These are phyloP conservation scores for Staurois parvus DNA, from an alignment of 2,797 vertebrate genomes.

Conservation along the genomic window DNA sequence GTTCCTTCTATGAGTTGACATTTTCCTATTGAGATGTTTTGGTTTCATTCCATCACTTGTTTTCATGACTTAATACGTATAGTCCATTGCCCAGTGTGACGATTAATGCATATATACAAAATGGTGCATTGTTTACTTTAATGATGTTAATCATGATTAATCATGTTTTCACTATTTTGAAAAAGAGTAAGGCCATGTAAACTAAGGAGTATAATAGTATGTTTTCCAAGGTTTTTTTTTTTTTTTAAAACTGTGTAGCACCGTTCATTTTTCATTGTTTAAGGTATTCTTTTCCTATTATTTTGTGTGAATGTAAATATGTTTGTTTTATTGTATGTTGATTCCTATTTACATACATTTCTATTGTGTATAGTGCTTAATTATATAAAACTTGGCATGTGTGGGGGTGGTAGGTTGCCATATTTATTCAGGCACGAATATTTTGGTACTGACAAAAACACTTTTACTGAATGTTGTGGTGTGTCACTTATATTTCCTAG, in stretches of 20 bases:
- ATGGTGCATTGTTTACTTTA: conserved; percentile 16
- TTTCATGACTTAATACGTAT: conserved; percentile 18
- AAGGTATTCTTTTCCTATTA: not conserved
- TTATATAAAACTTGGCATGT: too few relatives aligned
- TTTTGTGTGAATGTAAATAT: too few relatives aligned
- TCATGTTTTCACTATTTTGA: conserved; percentile 8
- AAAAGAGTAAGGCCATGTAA: not conserved
- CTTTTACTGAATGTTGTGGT: too few relatives aligned
- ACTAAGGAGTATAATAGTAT: not conserved
- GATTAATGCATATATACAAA: not conserved
- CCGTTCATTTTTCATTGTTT: not conserved
- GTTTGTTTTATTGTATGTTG: too few relatives aligned
- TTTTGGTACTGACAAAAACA: too few relatives aligned
- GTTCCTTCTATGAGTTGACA: conserved; percentile 34
- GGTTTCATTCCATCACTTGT: conserved; percentile 26
- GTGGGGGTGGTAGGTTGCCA: too few relatives aligned
- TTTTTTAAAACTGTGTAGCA: not conserved
- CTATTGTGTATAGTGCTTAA: too few relatives aligned
- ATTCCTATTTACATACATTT: too few relatives aligned
- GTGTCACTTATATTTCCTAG: too few relatives aligned
- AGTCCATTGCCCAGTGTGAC: conserved; percentile 32
- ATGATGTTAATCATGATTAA: conserved; percentile 12
- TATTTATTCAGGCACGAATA: too few relatives aligned
- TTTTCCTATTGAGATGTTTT: conserved; percentile 45
- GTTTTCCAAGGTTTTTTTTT: not conserved